phyloP scores from a whole-genome alignment of 2,113 vertebrate genomes.

The Myrmecobius fasciatus region DNA sequence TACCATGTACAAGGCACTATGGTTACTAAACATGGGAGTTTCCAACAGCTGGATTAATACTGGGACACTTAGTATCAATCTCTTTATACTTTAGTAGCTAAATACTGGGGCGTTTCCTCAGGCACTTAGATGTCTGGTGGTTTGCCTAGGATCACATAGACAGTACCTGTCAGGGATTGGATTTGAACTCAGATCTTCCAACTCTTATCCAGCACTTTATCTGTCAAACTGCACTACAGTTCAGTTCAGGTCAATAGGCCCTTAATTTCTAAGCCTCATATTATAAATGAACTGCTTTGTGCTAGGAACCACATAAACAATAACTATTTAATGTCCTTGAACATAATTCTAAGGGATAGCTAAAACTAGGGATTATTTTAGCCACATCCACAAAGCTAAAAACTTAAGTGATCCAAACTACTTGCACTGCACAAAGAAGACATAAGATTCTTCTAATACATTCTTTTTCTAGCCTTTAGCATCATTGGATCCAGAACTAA shows the following conservation, averaged over 20 bases:
- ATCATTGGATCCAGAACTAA: background rate
- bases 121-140: background rate
- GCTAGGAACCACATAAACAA: conserved; percentile 17
- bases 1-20: too few relatives aligned
- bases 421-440: conserved; percentile 40
- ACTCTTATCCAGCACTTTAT: background rate
- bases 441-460: conserved; percentile 42
- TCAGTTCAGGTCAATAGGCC: background rate
- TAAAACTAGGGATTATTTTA: conserved; percentile 22
- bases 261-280: conserved; percentile 4
- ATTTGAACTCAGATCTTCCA: background rate
- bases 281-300: conserved; percentile 26
- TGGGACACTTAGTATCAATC: background rate
- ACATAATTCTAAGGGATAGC: conserved; percentile 42
- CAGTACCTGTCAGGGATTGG: background rate
- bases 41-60: too few relatives aligned
- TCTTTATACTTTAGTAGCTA: background rate
- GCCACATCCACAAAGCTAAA: conserved; percentile 45
- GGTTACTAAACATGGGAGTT: too few relatives aligned
- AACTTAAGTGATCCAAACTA: conserved; percentile 21
- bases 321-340: conserved; percentile 55
- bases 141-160: background rate
- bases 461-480: conserved; percentile 11
- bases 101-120: background rate
- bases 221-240: background rate